phyloP scores from a whole-genome alignment of 2,797 vertebrate species.

The Lateolabrax maculatus region DNA sequence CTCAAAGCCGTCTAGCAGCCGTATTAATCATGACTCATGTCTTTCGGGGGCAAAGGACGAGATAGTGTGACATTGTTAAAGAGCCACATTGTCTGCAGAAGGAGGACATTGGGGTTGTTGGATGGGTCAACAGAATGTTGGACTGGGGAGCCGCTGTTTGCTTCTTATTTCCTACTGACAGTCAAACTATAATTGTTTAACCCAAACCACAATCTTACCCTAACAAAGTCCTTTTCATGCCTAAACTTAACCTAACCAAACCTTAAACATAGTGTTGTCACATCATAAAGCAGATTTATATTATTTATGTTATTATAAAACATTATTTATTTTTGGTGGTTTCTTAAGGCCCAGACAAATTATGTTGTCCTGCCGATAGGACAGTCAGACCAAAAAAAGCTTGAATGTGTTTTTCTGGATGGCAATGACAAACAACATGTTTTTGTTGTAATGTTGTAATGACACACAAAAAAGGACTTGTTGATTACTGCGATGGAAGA shows the following conservation, averaged over 20 bases:
- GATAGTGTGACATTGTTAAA: neutral
- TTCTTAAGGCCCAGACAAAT: neutral
- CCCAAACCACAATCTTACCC: neutral
- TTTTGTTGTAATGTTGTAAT: neutral
- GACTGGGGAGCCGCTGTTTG: neutral
- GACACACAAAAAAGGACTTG: slow-evolving; percentile 4
- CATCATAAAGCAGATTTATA: too few species aligned
- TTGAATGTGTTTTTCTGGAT: neutral
- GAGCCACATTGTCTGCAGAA: neutral
- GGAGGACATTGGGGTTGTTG: neutral
- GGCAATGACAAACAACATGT: neutral
- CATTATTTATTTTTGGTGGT: too few species aligned
- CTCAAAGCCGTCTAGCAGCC: neutral
- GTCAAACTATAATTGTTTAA: neutral
- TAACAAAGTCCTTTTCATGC: neutral
- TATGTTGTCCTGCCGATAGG: neutral
- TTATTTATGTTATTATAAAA: too few species aligned
- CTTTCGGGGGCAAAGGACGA: neutral
- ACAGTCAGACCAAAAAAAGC: neutral
- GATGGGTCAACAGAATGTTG: neutral
- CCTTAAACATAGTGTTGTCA: neutral
- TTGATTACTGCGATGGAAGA: neutral
- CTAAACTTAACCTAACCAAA: neutral
- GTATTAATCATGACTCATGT: neutral
- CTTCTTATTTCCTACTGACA: neutral